A percentile compares a stretch with the other conserved stretches of the same genome.
Evolutionary conservation across 2,113 vertebrate genomes (phyloP).

Genomic region (Nyctibius bracteatus): DNA sequence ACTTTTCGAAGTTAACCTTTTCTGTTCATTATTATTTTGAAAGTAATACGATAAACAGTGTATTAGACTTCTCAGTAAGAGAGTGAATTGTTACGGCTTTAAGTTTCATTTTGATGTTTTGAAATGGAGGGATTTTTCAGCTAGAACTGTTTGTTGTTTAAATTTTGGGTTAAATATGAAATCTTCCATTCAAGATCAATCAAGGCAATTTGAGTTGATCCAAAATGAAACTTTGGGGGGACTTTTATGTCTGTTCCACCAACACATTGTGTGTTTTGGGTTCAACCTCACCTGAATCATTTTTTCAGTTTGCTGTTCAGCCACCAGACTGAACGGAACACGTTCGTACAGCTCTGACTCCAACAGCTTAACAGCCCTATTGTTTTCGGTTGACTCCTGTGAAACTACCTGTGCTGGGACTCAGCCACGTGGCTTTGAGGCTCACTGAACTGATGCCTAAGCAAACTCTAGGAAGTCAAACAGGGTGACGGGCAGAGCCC

Average conservation of each 20-base stretch:
- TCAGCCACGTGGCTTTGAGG: neutral
- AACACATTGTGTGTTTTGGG: neutral
- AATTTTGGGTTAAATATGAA: neutral
- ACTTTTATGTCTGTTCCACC: neutral
- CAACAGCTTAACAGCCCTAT: neutral
- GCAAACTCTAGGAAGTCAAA: slow-evolving; percentile 12
- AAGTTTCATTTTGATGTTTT: neutral
- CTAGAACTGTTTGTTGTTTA: neutral
- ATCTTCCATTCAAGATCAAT: neutral
- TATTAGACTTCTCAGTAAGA: neutral
- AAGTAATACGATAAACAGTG: neutral
- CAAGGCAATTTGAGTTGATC: neutral
- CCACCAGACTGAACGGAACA: neutral
- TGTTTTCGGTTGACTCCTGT: neutral
- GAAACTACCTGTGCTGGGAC: slow-evolving; percentile 39
- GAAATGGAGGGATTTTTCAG: neutral
- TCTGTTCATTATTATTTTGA: neutral
- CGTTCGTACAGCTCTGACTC: neutral
- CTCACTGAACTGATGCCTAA: neutral
- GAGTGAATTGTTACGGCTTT: neutral
- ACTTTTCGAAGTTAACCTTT: neutral
- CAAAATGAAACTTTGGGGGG: neutral
- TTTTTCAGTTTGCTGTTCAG: neutral
- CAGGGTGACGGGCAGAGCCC: neutral
- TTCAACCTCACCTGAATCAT: neutral